phyloP scores from a whole-genome alignment of 2,797 vertebrate genomes.

The Microchirus variegatus region DNA sequence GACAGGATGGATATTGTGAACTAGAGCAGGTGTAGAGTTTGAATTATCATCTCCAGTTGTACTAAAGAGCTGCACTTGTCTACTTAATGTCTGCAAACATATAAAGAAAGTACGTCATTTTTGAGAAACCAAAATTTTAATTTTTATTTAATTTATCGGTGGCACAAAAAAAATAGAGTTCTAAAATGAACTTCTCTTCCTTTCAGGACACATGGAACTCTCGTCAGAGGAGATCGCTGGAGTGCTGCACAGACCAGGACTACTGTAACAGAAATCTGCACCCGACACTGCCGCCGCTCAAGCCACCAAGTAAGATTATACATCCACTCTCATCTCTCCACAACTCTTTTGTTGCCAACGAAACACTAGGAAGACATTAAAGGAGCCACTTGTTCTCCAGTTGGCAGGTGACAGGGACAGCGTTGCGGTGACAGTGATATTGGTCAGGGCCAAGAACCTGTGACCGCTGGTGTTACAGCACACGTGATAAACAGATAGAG shows the following conservation, averaged over 20 bases:
- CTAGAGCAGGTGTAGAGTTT: too few species aligned
- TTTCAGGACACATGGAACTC: slow-evolving; percentile 89
- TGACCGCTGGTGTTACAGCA: slow-evolving; percentile 37
- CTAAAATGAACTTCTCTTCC: background rate
- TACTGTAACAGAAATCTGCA: slow-evolving; percentile 93
- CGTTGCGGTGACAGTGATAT: slow-evolving; percentile 24
- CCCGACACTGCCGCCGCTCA: slow-evolving; percentile 90
- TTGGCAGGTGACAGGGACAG: slow-evolving; percentile 27
- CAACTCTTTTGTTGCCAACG: background rate
- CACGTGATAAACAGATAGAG: slow-evolving; percentile 23
- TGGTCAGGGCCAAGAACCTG: slow-evolving; percentile 20
- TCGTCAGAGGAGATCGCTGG: slow-evolving; percentile 88
- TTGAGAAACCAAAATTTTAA: background rate
- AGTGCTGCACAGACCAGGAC: slow-evolving; percentile 94
- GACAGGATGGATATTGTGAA: too few species aligned
- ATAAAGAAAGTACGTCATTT: too few species aligned
- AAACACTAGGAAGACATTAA: slow-evolving; percentile 15
- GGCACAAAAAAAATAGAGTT: too few species aligned
- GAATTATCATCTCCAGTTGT: too few species aligned
- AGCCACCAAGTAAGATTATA: slow-evolving; percentile 83
- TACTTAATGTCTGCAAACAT: too few species aligned
- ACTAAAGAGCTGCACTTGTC: too few species aligned
- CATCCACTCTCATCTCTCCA: background rate
- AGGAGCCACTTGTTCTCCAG: slow-evolving; percentile 21
- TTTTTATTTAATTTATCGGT: too few species aligned